Evolutionary conservation across 2,888 invertebrate genomes (phyloP).

Genomic region (Caenorhabditis imperialis): DNA sequence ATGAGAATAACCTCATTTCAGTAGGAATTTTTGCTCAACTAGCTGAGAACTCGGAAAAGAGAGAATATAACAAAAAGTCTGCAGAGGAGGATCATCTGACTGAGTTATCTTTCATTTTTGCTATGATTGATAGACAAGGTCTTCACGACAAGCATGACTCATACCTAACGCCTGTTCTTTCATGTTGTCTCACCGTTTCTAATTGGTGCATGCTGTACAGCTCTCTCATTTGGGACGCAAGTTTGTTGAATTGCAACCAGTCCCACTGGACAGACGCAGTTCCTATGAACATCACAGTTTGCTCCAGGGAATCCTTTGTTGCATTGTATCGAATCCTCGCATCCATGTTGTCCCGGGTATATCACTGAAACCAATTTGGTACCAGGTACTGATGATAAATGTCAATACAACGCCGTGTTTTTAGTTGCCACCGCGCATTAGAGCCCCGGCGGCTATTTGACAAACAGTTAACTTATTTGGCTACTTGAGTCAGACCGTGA

Average conservation of each 20-base stretch:
- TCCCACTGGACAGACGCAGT: conserved; percentile 74
- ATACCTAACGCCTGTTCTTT: conserved; percentile 31
- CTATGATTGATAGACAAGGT: conserved; percentile 50
- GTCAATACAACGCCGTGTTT: conserved; percentile 28
- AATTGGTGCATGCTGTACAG: conserved; percentile 17
- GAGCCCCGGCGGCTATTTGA: conserved; percentile 30
- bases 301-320: conserved; percentile 72
- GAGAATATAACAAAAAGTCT: conserved; percentile 21
- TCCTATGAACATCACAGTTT: conserved; percentile 63
- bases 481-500: conserved; percentile 51
- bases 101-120: conserved; percentile 38
- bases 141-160: conserved; percentile 32
- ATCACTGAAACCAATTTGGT: conserved; percentile 64
- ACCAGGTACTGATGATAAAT: conserved; percentile 4
- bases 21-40: background rate
- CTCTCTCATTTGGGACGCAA: conserved; percentile 53
- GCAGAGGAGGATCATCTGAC: conserved; percentile 47
- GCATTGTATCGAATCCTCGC: conserved; percentile 74
- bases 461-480: conserved; percentile 47
- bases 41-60: conserved; percentile 2
- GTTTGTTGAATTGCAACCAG: conserved; percentile 67
- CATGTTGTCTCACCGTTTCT: conserved; percentile 11
- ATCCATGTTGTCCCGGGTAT: conserved; percentile 74
- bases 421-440: conserved; percentile 30
- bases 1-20: conserved; percentile 26